A percentile compares a stretch with the other conserved stretches of the same genome.
Conservation (phyloP, 2,113 vertebrate species). For the Lepisosteus oculatus region DNA sequence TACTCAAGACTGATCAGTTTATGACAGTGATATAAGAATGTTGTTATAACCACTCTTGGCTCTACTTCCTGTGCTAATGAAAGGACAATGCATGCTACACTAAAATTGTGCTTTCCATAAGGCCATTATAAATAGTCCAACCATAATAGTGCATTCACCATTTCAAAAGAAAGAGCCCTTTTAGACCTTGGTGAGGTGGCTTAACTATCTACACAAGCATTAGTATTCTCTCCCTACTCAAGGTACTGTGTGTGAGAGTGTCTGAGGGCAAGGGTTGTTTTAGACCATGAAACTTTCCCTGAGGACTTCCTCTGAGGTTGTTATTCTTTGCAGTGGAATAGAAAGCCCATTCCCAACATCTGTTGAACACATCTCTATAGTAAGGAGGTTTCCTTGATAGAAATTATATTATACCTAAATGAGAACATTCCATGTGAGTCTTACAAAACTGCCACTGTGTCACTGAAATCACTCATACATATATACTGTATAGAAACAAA, state of each 20-base stretch:
- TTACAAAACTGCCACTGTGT: background rate
- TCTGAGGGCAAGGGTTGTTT: conserved; percentile 18
- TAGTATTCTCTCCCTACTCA: conserved; percentile 12
- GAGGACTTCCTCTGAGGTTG: conserved; percentile 46
- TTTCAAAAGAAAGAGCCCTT: conserved; percentile 3
- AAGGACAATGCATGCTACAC: conserved; percentile 10
- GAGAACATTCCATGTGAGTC: background rate
- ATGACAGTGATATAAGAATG: background rate
- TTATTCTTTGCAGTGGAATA: conserved; percentile 53
- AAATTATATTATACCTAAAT: conserved; percentile 19
- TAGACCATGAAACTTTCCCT: conserved; percentile 35
- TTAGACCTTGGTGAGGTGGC: conserved; percentile 33
- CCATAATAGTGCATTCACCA: conserved; percentile 28
- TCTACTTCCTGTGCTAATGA: conserved; percentile 24
- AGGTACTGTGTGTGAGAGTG: background rate
- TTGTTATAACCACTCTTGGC: background rate
- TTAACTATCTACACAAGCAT: conserved; percentile 46
- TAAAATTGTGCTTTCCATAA: conserved; percentile 26
- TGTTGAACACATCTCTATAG: conserved; percentile 55
- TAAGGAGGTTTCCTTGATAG: conserved; percentile 29
- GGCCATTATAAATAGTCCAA: conserved; percentile 35
- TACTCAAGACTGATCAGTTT: background rate
- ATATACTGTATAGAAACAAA: too few relatives aligned
- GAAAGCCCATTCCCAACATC: conserved; percentile 53
- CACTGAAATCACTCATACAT: background rate